Base-by-base conservation (phyloP, 2,113 vertebrate species). In the Phrynocephalus versicolor region DNA sequence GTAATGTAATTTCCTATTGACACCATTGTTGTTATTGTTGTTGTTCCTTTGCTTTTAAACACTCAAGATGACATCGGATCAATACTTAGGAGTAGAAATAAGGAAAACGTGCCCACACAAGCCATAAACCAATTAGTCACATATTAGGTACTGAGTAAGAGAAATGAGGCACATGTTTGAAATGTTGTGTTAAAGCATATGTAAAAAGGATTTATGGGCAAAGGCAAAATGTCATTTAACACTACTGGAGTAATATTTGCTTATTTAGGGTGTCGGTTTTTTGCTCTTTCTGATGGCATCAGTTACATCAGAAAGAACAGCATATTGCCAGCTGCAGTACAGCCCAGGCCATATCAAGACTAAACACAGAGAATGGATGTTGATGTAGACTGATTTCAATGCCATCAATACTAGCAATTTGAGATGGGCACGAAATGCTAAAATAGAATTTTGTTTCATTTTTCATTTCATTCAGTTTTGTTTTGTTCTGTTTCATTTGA, bases 51-150 rank as follows among this genome's bases (percentile, higher is more conserved):
- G 64, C 27, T 64, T 69, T 51, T 81, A 69, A 81, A 25, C 41
- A 81, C 62, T 81, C 64, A 81, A 30, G 27, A 13, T 16, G 39
- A 69, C 33, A 19, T 33, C 4, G 39, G 69, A 81, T 81, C 79
- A 81, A 81, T 81, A 81, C 67, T 37, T 39, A 62, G 25, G 35
- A 62, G n/a, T n/a, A n/a, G n/a, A n/a, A n/a, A n/a, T n/a, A n/a
- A n/a, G 37, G 64, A 64, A 37, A 79, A 19, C 25, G 33, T 35
- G 19, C 14, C 19, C n/a, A 77, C 51, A 62, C 21, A 62, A 62
- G 64, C 39, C 37, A 62, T 55, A 62, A 79, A 9, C 77, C 30
- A 12, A 79, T 62, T 64, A 37, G 23, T 39, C 58, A 37, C 77
- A 6, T 51, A 51, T 51, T 51, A 79, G 77, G n/a, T 35, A 33